Base-by-base conservation (phyloP, 92 coral and sea anemone genomes). In the Blastomussa wellsi region DNA sequence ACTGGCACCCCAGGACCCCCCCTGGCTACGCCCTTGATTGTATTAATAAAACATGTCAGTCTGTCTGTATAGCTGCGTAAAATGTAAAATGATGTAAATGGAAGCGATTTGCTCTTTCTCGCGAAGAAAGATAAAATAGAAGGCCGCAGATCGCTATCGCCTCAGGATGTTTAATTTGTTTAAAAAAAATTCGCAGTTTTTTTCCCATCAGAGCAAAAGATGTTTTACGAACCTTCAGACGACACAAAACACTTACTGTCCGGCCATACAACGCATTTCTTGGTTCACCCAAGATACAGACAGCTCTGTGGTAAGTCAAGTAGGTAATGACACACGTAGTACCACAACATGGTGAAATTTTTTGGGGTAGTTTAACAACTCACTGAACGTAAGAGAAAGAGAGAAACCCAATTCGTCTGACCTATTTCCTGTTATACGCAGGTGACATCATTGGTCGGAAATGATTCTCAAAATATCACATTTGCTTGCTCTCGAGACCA, bases 271-370 rank as follows among this genome's bases (percentile, higher is more conserved):
- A 89, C 92, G 86, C 96, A 9, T 62, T 92, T 57, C 84, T 88
- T 32, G 98, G 94, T 74, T 94, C 96, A 22, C 91, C 94, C 20
- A 72, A 69, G 31, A 64, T 88, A 78, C 68, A 87, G 49, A 87
- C 89, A 10, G 78, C 95, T 49, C 75, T 94, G 16, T 94, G 98
- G 98, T 95, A 55, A 85, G 94, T 88, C 4, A 47, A 44, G 11
- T 44, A 8, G n/a, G n/a, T n/a, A n/a, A n/a, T n/a, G n/a, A n/a
- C n/a, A n/a, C n/a, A n/a, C n/a, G n/a, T n/a, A n/a, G n/a, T n/a
- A n/a, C n/a, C n/a, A n/a, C n/a, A n/a, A n/a, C n/a, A n/a, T n/a
- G n/a, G n/a, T n/a, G n/a, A n/a, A n/a, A n/a, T n/a, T n/a, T n/a
- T n/a, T n/a, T n/a, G n/a, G n/a, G n/a, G n/a, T n/a, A n/a, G n/a